Evolutionary conservation across 2,113 vertebrate genomes (phyloP).

Genomic region (Clarias macrocephalus): DNA sequence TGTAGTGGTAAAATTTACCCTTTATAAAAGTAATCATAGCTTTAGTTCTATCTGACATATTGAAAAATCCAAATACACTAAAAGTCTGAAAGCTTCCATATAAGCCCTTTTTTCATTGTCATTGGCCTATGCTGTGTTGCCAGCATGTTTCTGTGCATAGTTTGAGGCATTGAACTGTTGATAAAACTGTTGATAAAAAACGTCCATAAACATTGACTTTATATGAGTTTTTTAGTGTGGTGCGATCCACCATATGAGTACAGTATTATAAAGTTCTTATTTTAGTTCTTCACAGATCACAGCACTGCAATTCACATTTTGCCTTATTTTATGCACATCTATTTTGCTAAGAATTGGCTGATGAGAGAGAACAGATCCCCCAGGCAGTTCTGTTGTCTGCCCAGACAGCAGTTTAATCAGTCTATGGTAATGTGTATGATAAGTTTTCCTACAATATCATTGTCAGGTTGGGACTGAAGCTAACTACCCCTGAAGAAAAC

Average conservation of each 20-base stretch:
- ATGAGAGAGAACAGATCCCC: neutral
- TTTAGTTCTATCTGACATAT: too few relatives aligned
- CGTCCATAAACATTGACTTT: neutral
- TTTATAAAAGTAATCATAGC: too few relatives aligned
- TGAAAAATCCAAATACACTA: too few relatives aligned
- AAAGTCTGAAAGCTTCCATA: too few relatives aligned
- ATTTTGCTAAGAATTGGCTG: neutral
- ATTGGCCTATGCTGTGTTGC: too few relatives aligned
- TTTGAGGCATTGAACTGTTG: neutral
- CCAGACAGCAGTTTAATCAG: neutral
- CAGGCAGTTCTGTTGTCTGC: neutral
- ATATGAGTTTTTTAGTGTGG: neutral
- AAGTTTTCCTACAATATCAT: neutral
- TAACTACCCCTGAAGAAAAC: constrained; percentile 92
- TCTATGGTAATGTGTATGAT: neutral
- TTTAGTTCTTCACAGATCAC: neutral
- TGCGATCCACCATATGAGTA: neutral
- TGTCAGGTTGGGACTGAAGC: constrained; percentile 85
- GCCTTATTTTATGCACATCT: neutral
- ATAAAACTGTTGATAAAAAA: neutral
- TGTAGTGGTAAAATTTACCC: too few relatives aligned
- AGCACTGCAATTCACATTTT: neutral
- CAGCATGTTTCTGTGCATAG: neutral
- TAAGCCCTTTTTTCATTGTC: too few relatives aligned
- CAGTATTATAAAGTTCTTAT: neutral